A percentile compares a stretch with the other conserved stretches of the same genome.
Conservation (phyloP, 2,797 vertebrate genomes). For the Mormyrus hasselquistii region DNA sequence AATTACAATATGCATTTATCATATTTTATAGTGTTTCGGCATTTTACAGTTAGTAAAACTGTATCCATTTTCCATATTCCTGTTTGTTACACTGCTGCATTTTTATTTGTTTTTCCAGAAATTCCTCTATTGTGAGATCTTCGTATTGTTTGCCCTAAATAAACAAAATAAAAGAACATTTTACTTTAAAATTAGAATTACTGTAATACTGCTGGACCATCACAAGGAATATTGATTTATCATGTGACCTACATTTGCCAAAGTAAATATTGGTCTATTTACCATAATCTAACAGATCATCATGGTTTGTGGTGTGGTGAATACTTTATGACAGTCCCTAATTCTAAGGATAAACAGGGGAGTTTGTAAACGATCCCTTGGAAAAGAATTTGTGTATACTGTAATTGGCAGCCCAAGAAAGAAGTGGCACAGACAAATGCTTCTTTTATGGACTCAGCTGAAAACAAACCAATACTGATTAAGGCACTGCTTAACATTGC, state of each 20-base stretch:
- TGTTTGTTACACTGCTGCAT: background rate
- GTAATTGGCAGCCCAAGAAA: constrained; percentile 24
- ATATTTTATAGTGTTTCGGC: background rate
- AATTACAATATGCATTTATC: constrained; percentile 18
- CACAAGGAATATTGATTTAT: constrained; percentile 1
- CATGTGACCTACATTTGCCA: constrained; percentile 34
- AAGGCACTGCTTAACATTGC: constrained; percentile 21
- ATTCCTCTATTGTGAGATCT: constrained; percentile 11
- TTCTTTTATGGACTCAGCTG: constrained; percentile 25
- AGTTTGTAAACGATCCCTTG: constrained; percentile 26
- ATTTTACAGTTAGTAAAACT: constrained; percentile 12
- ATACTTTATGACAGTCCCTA: constrained; percentile 28
- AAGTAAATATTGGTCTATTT: constrained; percentile 9
- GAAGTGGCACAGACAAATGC: constrained; percentile 34
- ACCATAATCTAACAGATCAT: constrained; percentile 24
- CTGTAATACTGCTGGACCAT: constrained; percentile 8
- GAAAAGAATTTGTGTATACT: constrained; percentile 32
- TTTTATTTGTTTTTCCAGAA: background rate
- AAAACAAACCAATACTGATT: constrained; percentile 31
- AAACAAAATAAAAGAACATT: constrained; percentile 1
- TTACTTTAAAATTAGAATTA: background rate
- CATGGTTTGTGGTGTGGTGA: constrained; percentile 36
- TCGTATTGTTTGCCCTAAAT: background rate
- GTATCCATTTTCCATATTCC: background rate
- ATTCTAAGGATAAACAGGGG: constrained; percentile 27